A percentile compares a stretch with the other conserved stretches of the same genome.
These are phyloP conservation scores for Nothoprocta perdicaria DNA, from an alignment of 2,113 vertebrate species.

Conservation along the genomic window DNA sequence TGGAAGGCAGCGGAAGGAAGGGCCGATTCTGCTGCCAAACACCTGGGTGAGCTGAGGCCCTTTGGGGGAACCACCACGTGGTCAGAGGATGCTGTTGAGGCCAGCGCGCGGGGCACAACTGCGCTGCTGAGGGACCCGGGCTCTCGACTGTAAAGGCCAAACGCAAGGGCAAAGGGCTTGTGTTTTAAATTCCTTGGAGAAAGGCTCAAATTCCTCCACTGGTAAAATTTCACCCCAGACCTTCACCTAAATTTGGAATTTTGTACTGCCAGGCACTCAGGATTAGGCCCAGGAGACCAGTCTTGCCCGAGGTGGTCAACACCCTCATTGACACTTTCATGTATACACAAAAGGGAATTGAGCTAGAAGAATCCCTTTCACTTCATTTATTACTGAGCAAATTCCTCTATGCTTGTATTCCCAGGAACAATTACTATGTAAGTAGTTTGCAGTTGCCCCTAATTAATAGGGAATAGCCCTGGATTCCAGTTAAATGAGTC, in stretches of 20 bases:
- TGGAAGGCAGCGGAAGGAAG: accelerated
- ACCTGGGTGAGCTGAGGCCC: background rate
- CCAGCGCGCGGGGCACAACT: background rate
- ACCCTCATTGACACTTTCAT: background rate
- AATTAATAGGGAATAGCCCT: background rate
- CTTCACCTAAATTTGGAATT: background rate
- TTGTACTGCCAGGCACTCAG: background rate
- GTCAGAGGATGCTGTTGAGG: background rate
- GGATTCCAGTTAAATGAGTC: background rate
- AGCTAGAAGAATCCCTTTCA: background rate
- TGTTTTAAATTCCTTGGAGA: background rate
- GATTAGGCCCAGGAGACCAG: background rate
- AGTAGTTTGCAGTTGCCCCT: background rate
- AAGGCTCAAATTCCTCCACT: background rate
- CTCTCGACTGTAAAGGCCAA: background rate
- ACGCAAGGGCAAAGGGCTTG: background rate
- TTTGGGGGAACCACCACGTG: background rate
- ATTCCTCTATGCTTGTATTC: background rate
- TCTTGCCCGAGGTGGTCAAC: background rate
- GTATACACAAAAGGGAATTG: background rate
- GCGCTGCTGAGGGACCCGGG: background rate
- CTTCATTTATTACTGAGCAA: background rate
- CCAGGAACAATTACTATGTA: background rate
- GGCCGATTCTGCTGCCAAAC: background rate
- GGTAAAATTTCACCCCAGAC: background rate